phyloP scores from a whole-genome alignment of 2,113 vertebrate genomes.

The Dascyllus trimaculatus region DNA sequence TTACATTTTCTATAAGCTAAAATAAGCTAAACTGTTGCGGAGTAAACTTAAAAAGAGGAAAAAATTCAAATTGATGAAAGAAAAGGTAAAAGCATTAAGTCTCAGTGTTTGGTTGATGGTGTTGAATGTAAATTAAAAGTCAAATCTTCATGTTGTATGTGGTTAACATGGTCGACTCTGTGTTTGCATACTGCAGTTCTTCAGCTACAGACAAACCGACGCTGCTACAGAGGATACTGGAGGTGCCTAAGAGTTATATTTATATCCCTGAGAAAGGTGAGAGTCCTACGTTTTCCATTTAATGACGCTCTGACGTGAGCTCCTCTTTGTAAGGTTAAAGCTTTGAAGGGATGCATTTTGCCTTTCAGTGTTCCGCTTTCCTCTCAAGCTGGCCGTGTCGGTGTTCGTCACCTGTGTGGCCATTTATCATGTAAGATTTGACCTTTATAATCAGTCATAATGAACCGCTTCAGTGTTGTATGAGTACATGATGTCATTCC shows the following conservation, averaged over 20 bases:
- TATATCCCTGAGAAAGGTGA: conserved; percentile 80
- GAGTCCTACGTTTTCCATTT: not conserved
- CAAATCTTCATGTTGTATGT: not conserved
- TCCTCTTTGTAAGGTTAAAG: too few species aligned
- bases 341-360: conserved; percentile 2
- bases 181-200: conserved; percentile 49
- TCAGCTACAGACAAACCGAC: conserved; percentile 61
- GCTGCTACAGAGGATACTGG: conserved; percentile 65
- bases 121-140: too few species aligned
- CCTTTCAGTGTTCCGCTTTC: conserved; percentile 88
- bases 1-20: too few species aligned
- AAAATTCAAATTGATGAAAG: too few species aligned
- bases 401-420: conserved; percentile 82
- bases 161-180: not conserved
- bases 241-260: conserved; percentile 73
- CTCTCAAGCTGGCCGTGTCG: conserved; percentile 86
- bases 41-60: too few species aligned
- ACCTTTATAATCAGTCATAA: not conserved
- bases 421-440: conserved; percentile 88
- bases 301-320: too few species aligned
- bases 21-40: too few species aligned
- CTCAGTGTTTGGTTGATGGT: too few species aligned
- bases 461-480: not conserved
- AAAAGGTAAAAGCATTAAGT: too few species aligned
- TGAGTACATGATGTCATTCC: not conserved